Percentiles rank a stretch among this genome's conserved stretches.
Evolutionary conservation across 1,140 invertebrate species (phyloP).

Genomic region (Batillaria attramentaria): DNA sequence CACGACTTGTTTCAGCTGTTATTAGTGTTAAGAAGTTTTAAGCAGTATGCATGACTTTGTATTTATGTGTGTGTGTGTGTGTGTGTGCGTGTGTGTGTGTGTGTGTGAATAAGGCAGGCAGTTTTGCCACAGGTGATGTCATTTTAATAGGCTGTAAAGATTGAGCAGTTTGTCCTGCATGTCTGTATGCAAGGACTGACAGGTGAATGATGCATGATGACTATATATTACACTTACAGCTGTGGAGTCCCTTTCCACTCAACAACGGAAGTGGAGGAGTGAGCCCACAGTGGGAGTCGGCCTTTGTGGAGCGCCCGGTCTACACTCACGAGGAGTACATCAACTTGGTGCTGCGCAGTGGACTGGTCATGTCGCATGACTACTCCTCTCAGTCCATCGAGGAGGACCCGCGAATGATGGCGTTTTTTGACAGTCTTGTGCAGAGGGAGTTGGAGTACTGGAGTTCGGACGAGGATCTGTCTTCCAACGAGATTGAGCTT

Average conservation of each 20-base stretch:
- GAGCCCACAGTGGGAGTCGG: not conserved
- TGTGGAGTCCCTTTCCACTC: conserved; percentile 85
- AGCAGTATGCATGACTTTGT: no score
- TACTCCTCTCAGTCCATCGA: conserved; percentile 85
- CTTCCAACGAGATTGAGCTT: conserved; percentile 57
- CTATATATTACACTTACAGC: conserved; percentile 72
- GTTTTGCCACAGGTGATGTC: no score
- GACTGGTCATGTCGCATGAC: conserved; percentile 76
- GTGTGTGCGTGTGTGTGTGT: not conserved
- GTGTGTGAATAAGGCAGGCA: no score
- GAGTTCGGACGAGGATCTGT: conserved; percentile 55
- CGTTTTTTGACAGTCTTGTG: conserved; percentile 94
- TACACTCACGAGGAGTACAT: conserved; percentile 91
- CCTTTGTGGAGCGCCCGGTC: conserved; percentile 78
- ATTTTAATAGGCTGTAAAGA: not conserved
- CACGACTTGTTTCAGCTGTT: no score
- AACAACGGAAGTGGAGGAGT: conserved; percentile 32
- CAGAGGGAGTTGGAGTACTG: conserved; percentile 87
- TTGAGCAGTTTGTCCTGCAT: not conserved
- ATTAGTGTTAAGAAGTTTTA: no score
- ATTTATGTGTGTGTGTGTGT: not conserved
- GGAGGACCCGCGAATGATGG: conserved; percentile 96
- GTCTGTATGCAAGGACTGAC: not conserved
- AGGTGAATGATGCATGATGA: not conserved
- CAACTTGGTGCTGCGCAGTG: conserved; percentile 84